Base-by-base conservation (phyloP, 1,140 invertebrate genomes). In the Odontomachus brunneus region DNA sequence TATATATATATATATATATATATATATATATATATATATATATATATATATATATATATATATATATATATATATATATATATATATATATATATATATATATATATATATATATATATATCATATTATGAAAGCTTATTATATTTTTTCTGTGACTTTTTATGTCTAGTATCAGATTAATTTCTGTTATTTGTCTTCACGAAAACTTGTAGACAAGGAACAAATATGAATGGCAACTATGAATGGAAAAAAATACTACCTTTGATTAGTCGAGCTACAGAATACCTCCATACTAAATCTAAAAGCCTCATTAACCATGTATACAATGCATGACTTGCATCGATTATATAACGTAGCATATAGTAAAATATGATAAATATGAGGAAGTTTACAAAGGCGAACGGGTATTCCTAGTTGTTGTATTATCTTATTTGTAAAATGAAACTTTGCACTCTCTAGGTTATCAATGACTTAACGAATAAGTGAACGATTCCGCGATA, bases 281-380 rank as follows among this genome's bases (percentile, higher is more conserved):
- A 24, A 33, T 65, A 63, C 53, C 38, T 80, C 51, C 24, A 59
- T 22, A 29, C 11, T 12, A 44, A 59, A 19, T 26, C 1, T 3
- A 69, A 12, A 33, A 48, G 9, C 4, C 29, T 80, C n/a, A 19
- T 24, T 11, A 76, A 49, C 2, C 33, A 66, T 19, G 14, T 26
- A 12, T 53, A 24, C 9, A 69, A 69, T n/a, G 29, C 38, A 26
- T 14, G 9, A 48, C 22, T 48, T 9, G 33, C 33, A 2, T 71
- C 9, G 14, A 80, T 71, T 80, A 80, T 14, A 24, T 80, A 59
- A 44, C 33, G 51, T 5, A 69, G 33, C 33, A 71, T 71, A 55
- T 26, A 4, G 19, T 19, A 11, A 22, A 44, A 48, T 66, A 14
- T 12, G 4, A 48, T 2, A 38, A 38, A 9, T 19, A 38, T 12